phyloP scores from a whole-genome alignment of 1,140 invertebrate species.

The Chymomyza costata region DNA sequence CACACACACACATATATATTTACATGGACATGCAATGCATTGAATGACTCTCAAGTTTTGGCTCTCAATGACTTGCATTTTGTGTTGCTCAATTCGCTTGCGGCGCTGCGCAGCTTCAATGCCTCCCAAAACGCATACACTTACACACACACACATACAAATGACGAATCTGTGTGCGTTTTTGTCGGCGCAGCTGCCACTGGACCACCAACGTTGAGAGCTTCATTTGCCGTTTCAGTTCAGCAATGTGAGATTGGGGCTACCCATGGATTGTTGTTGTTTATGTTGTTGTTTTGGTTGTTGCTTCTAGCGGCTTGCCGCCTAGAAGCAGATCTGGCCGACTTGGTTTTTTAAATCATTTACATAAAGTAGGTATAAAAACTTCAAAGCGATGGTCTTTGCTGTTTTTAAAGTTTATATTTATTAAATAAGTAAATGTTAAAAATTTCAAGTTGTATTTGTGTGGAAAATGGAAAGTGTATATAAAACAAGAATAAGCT shows the following conservation, averaged over 20 bases:
- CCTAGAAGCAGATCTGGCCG: too few species aligned
- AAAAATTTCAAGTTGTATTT: too few species aligned
- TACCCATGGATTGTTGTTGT: conserved; percentile 19
- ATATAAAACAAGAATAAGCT: too few species aligned
- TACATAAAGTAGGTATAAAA: too few species aligned
- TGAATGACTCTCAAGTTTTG: conserved; percentile 51
- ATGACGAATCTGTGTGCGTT: conserved; percentile 46
- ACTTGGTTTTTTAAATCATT: too few species aligned
- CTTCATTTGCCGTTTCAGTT: conserved; percentile 68
- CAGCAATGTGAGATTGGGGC: conserved; percentile 27
- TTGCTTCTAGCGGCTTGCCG: too few species aligned
- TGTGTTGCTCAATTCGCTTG: conserved; percentile 60
- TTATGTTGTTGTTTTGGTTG: background rate
- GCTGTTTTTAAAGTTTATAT: too few species aligned
- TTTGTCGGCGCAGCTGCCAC: conserved; percentile 53
- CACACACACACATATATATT: conserved; percentile 1
- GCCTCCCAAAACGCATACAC: conserved; percentile 33
- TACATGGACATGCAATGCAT: conserved; percentile 1
- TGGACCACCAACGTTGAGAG: conserved; percentile 67
- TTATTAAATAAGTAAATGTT: too few species aligned
- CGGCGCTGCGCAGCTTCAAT: conserved; percentile 49
- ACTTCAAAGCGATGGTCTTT: too few species aligned
- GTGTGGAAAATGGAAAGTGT: too few species aligned
- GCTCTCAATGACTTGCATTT: conserved; percentile 71
- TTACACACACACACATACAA: conserved; percentile 15